Conservation (phyloP, 2,888 invertebrate species). For the Epinotia nisella region DNA sequence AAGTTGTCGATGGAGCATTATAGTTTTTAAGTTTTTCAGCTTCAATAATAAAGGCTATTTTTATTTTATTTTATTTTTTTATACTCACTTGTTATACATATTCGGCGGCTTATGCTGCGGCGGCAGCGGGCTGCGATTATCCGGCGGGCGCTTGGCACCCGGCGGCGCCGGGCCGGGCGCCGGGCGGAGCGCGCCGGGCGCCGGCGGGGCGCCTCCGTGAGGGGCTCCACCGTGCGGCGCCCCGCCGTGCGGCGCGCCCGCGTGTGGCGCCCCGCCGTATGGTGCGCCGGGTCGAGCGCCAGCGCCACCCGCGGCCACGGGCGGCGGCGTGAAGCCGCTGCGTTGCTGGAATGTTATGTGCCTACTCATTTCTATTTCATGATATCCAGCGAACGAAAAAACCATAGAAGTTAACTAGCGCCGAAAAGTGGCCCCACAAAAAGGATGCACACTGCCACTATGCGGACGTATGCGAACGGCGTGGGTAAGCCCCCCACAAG, state of each 20-base stretch:
- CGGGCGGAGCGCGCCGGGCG: slow-evolving; percentile 75
- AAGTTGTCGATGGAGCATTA: too few species aligned
- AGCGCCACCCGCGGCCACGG: slow-evolving; percentile 80
- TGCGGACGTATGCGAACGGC: too few species aligned
- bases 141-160: slow-evolving; percentile 83
- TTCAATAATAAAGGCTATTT: too few species aligned
- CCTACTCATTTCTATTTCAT: neutral
- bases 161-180: slow-evolving; percentile 83
- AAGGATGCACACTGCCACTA: too few species aligned
- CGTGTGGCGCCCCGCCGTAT: slow-evolving; percentile 64
- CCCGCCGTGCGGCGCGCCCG: slow-evolving; percentile 81
- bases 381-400: too few species aligned
- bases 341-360: slow-evolving; percentile 76
- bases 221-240: slow-evolving; percentile 74
- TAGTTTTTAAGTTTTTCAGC: too few species aligned
- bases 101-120: slow-evolving; percentile 84
- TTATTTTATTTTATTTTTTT: too few species aligned
- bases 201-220: slow-evolving; percentile 77
- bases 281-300: slow-evolving; percentile 75
- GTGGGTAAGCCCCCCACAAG: too few species aligned
- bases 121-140: slow-evolving; percentile 70
- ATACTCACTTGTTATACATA: slow-evolving; percentile 60
- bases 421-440: too few species aligned
- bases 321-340: slow-evolving; percentile 86
- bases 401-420: too few species aligned